These are phyloP conservation scores for Ptilorrhoa leucosticta DNA, from an alignment of 2,113 vertebrate species.

Conservation along the genomic window DNA sequence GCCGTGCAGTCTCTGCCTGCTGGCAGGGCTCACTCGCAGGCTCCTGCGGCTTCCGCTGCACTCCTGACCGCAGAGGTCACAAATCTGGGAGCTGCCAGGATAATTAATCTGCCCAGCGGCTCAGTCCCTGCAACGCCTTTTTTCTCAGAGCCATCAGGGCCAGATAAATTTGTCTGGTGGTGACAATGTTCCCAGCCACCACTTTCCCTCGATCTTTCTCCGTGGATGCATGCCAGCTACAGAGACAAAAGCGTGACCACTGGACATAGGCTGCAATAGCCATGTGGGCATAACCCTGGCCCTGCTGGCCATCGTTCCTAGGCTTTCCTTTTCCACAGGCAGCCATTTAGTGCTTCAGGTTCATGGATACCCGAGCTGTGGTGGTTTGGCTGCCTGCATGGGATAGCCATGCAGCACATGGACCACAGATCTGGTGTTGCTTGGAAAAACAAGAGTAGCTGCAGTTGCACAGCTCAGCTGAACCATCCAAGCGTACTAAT, in stretches of 20 bases:
- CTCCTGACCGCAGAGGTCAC: not conserved
- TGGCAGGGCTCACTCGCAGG: not conserved
- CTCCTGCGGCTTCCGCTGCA: not conserved
- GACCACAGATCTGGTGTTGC: not conserved
- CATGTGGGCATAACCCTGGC: fast-evolving
- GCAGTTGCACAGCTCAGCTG: not conserved
- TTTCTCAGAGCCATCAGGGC: not conserved
- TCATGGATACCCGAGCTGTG: fast-evolving
- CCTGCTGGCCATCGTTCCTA: not conserved
- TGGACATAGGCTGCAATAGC: not conserved
- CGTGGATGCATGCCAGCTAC: not conserved
- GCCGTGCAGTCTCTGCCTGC: not conserved
- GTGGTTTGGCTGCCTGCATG: not conserved
- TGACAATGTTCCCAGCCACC: not conserved
- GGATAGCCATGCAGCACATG: fast-evolving
- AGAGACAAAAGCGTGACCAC: not conserved
- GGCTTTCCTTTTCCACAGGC: not conserved
- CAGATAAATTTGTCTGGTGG: not conserved
- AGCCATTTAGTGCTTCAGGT: not conserved
- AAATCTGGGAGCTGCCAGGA: not conserved
- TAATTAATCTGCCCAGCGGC: not conserved
- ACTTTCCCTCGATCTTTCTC: not conserved
- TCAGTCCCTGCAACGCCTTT: not conserved
- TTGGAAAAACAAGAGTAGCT: not conserved
- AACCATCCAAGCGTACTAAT: not conserved